phyloP scores from a whole-genome alignment of 2,113 vertebrate species.

The Notarius quadriscutis region DNA sequence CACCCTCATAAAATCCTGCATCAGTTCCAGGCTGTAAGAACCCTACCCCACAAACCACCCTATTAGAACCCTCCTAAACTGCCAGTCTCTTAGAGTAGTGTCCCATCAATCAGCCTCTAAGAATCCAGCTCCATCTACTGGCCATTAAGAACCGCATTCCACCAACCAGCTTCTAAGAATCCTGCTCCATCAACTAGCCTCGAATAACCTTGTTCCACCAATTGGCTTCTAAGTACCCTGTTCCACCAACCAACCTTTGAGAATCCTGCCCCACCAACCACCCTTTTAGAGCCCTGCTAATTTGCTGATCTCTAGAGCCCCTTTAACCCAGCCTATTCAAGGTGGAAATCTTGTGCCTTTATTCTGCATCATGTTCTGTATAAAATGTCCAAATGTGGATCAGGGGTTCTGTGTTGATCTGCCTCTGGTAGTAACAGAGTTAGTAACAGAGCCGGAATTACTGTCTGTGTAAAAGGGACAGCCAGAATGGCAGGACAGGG shows the following conservation, averaged over 20 bases:
- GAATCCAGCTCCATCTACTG: not conserved
- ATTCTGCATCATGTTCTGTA: no score
- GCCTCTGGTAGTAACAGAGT: no score
- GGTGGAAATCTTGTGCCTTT: no score
- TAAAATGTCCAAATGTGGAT: no score
- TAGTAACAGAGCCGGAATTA: no score
- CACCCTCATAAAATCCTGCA: not conserved
- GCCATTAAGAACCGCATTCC: not conserved
- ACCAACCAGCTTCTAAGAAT: not conserved
- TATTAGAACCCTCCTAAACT: not conserved
- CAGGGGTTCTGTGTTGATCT: no score
- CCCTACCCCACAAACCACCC: not conserved
- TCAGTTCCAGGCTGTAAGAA: not conserved
- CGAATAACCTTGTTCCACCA: not conserved
- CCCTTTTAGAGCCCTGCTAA: no score
- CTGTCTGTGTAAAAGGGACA: no score
- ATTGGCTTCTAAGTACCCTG: not conserved
- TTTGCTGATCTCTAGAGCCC: no score
- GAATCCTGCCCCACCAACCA: not conserved
- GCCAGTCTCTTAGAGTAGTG: not conserved
- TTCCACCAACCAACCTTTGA: not conserved
- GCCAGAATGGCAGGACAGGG: no score
- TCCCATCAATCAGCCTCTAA: not conserved
- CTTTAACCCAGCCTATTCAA: no score
- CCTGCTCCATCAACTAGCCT: not conserved